These are phyloP conservation scores for Trypoxylus dichotomus DNA, from an alignment of 1,140 invertebrate species.

Conservation along the genomic window DNA sequence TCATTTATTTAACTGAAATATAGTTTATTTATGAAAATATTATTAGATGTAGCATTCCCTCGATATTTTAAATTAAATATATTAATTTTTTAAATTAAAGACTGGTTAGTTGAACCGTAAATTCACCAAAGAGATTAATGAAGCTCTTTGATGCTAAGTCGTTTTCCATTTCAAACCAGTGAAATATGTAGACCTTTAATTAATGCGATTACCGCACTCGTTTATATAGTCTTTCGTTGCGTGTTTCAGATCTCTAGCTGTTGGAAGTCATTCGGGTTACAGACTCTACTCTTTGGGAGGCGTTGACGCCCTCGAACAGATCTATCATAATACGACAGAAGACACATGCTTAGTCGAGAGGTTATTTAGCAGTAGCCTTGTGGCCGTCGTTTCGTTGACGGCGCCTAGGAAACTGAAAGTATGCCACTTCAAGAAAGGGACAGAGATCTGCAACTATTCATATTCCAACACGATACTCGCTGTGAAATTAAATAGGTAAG, in stretches of 20 bases:
- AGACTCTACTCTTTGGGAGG: slow-evolving; percentile 79
- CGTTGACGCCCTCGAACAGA: slow-evolving; percentile 84
- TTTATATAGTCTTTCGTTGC: not conserved
- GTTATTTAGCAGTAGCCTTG: slow-evolving; percentile 94
- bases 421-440: slow-evolving; percentile 97
- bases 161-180: not conserved
- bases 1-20: too few relatives aligned
- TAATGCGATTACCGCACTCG: not conserved
- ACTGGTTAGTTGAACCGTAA: too few relatives aligned
- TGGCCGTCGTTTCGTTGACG: slow-evolving; percentile 90
- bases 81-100: not conserved
- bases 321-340: slow-evolving; percentile 80
- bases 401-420: slow-evolving; percentile 93
- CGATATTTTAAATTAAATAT: too few relatives aligned
- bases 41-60: too few relatives aligned
- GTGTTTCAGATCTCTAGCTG: slow-evolving; percentile 80
- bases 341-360: slow-evolving; percentile 94
- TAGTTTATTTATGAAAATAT: too few relatives aligned
- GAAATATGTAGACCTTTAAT: not conserved
- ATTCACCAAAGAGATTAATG: too few relatives aligned
- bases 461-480: slow-evolving; percentile 97
- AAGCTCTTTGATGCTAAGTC: too few relatives aligned
- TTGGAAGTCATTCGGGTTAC: slow-evolving; percentile 87
- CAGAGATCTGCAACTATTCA: slow-evolving; percentile 98
- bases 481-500: slow-evolving; percentile 95